Conservation (phyloP, 2,888 invertebrate genomes). For the Lasioglossum marginatum region DNA sequence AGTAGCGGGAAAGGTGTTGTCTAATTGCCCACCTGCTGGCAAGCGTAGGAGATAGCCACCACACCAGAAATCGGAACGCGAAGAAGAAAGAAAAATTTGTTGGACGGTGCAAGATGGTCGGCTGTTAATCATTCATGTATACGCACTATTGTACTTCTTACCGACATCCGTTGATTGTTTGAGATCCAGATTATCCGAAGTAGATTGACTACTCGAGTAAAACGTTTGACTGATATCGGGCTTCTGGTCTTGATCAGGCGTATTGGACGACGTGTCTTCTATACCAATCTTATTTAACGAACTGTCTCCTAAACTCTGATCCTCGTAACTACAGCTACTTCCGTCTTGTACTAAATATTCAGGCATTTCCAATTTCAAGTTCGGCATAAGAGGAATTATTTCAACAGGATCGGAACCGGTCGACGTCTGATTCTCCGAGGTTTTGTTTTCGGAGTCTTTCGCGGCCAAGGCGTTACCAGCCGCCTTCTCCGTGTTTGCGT, state of each 20-base stretch:
- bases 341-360: constrained; percentile 86
- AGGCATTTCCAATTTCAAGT: constrained; percentile 86
- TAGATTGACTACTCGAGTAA: constrained; percentile 80
- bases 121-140: background rate
- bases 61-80: background rate
- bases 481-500: constrained; percentile 77
- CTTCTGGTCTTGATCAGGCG: constrained; percentile 81
- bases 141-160: constrained; percentile 61
- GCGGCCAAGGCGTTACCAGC: constrained; percentile 72
- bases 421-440: constrained; percentile 76
- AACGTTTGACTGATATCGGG: constrained; percentile 83
- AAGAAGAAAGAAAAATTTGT: background rate
- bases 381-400: constrained; percentile 85
- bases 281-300: constrained; percentile 78
- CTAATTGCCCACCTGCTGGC: too few species aligned
- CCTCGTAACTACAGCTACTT: constrained; percentile 84
- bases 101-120: background rate
- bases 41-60: too few species aligned
- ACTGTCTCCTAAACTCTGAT: constrained; percentile 80
- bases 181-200: constrained; percentile 78
- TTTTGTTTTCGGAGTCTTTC: constrained; percentile 77
- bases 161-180: constrained; percentile 81
- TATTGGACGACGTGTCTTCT: constrained; percentile 78
- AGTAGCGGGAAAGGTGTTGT: too few species aligned
- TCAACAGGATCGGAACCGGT: constrained; percentile 82